Evolutionary conservation across 2,113 vertebrate species (phyloP), one percentile per base, ranked within the genome.

Genomic region (Pituophis catenifer): DNA sequence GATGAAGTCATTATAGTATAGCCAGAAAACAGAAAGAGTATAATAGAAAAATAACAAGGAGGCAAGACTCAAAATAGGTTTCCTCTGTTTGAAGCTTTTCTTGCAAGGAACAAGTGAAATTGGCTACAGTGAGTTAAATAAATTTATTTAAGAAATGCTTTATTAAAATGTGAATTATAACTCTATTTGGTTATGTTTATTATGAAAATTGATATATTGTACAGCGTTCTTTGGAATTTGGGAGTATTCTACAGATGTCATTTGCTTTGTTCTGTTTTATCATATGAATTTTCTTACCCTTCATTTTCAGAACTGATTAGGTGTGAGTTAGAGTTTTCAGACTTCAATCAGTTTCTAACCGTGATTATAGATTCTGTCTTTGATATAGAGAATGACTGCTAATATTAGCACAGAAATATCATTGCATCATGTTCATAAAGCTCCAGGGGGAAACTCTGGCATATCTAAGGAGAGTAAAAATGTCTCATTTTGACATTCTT

Each of bases 1-100:
- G 91, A 92, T 89, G 58, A 93, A 95, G 91, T 96, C 90, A 95
- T 92, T 97, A 93, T 93, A 95, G 89, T 97, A 93, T 95, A 95
- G 88, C 90, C 23, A 10, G 90, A 95, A 96, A 92, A 48, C 21
- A 89, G 62, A 96, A 95, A 33, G 95, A 93, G 52, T 94, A 92
- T 3, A 93, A 89, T 93, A 94, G 57, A 97, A n/a, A 38, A 59
- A 29, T 94, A 91, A 10, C 4, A 2, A 94, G 86, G 91, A 94
- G 89, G 86, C 0, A 0, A 86, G 92, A 1, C 55, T 89, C 85
- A 62, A 94, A 92, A 88, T 57, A 86, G 93, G 1, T 91, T 95
- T 92, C 89, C 23, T 92, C 58, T 90, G 44, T 48, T 48, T 48
- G 21, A 93, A 90, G 29, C 92, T 95, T 94, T 96, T 52, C 6